Percentiles rank a stretch among this genome's conserved stretches.
Evolutionary conservation across 1,140 invertebrate species (phyloP).

Genomic region (Octopus bimaculoides): DNA sequence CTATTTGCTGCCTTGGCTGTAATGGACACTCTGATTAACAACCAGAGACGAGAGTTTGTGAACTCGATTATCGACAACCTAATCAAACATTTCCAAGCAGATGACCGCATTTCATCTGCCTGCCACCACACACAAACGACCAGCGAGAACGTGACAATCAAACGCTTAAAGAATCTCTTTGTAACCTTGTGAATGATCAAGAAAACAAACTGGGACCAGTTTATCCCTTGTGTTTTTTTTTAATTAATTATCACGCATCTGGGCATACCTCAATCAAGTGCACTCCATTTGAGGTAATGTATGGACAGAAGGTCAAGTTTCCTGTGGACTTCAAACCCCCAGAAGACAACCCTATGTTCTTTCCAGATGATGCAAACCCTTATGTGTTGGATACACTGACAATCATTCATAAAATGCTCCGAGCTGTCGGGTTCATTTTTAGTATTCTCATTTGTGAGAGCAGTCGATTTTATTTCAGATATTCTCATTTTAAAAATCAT

Average conservation of each 20-base stretch:
- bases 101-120: neutral
- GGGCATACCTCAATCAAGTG: conserved; percentile 16
- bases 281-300: conserved; percentile 16
- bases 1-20: conserved; percentile 1
- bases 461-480: too few species aligned
- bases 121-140: neutral
- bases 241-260: conserved; percentile 15
- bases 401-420: neutral
- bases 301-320: conserved; percentile 12
- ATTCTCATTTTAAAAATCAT: too few species aligned
- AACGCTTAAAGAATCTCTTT: neutral
- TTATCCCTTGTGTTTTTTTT: conserved; percentile 13
- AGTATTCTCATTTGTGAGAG: too few species aligned
- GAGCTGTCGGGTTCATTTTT: neutral
- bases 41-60: conserved; percentile 18
- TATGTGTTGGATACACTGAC: neutral
- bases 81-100: conserved; percentile 14
- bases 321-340: conserved; percentile 14
- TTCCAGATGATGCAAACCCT: neutral
- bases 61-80: conserved; percentile 15
- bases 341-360: neutral
- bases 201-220: neutral
- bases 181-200: neutral
- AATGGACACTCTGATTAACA: conserved; percentile 12
- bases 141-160: neutral